Base-by-base conservation (phyloP, 2,888 invertebrate species). In the Seira sanloemensis region DNA sequence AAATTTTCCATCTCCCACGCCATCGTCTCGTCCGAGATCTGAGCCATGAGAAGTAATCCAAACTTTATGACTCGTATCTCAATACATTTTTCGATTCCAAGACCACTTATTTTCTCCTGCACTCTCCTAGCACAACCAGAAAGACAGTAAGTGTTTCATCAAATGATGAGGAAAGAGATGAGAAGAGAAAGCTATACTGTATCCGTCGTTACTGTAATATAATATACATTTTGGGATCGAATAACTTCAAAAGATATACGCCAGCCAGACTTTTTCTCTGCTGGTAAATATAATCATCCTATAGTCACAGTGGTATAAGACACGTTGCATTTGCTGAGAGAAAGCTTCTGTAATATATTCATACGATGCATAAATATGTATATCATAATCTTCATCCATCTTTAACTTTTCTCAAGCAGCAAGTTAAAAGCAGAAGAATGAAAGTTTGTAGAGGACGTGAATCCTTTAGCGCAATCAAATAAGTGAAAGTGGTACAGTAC, bases 61-160 rank as follows among this genome's bases (percentile, higher is more conserved):
- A 23, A 68, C 80, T 80, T 80, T 80, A 80, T 80, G 80, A 74
- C 73, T 80, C 80, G 80, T 80, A 80, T 54, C 80, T 74, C 68
- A 58, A 80, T 80, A 80, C 58, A 73, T 73, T 73, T n/a, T 37
- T 67, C 12, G 27, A 18, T 9, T 62, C 18, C 25, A 65, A 21
- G 9, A 5, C 18, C 4, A 16, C 9, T 27, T 16, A 7, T 19
- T 1, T 12, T 37, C 12, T 37, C 16, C 7, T 27, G 27, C 19
- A 9, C 18, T 18, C 25, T 18, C 26, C 18, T 27, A 71, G 46
- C 26, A 46, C 21, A 26, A 69, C 18, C 1, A 27, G 5, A 21
- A 46, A 50, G 19, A 23, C 46, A 27, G 27, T 67, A 19, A 1
- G 16, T 26, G 1, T 68, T 27, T 18, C 19, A 27, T 27, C 25